These are phyloP conservation scores for Porites rus DNA, from an alignment of 92 coral and sea anemone genomes.

Conservation along the genomic window DNA sequence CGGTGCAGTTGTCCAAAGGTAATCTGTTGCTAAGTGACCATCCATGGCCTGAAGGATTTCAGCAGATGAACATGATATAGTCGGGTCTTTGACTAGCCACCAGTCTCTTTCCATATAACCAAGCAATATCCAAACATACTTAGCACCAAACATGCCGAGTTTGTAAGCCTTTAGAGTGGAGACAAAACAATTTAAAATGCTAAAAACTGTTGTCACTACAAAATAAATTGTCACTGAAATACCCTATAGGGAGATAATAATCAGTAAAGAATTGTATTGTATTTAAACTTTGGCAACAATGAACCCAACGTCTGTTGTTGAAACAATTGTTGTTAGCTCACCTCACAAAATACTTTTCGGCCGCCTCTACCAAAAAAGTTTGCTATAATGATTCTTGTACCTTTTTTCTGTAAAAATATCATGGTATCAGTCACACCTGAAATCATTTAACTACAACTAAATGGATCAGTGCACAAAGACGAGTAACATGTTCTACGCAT, in stretches of 20 bases:
- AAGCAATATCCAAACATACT: slow-evolving; percentile 78
- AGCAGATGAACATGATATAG: slow-evolving; percentile 73
- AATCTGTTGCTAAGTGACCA: slow-evolving; percentile 82
- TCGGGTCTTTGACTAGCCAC: slow-evolving; percentile 72
- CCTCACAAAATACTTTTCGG: slow-evolving; percentile 91
- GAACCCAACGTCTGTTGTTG: too few species aligned
- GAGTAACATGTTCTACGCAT: too few species aligned
- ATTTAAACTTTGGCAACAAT: too few species aligned
- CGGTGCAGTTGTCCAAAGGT: slow-evolving; percentile 70
- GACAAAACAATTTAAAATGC: too few species aligned
- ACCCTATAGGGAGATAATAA: too few species aligned
- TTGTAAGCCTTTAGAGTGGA: slow-evolving; percentile 72
- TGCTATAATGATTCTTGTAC: slow-evolving; percentile 83
- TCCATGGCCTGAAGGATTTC: slow-evolving; percentile 78
- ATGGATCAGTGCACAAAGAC: too few species aligned
- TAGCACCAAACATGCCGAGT: slow-evolving; percentile 78
- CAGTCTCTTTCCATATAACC: slow-evolving; percentile 85
- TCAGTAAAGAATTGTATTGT: too few species aligned
- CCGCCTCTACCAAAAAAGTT: slow-evolving; percentile 88
- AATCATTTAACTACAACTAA: too few species aligned
- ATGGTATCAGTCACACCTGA: too few species aligned
- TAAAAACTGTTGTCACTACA: too few species aligned
- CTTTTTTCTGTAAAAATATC: slow-evolving; percentile 64
- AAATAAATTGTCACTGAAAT: too few species aligned
- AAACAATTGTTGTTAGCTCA: background rate